Conservation (phyloP, 2,888 invertebrate genomes). For the Bugula neritina region DNA sequence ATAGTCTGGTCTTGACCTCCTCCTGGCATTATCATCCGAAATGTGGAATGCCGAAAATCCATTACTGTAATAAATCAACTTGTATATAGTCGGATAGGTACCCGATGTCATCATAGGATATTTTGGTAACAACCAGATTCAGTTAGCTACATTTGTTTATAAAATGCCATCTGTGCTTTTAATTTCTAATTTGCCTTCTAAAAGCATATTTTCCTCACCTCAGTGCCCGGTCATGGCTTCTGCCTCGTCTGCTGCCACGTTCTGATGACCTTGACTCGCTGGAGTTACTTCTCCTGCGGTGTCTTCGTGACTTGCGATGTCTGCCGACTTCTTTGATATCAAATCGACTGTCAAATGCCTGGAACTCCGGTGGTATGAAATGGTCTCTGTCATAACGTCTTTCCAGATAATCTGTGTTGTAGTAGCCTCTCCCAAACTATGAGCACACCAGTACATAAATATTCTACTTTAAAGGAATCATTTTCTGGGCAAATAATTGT, state of each 20-base stretch:
- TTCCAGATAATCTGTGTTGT: background rate
- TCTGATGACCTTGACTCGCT: background rate
- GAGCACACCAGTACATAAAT: background rate
- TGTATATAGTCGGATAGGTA: no score
- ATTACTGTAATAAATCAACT: background rate
- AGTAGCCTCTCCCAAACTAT: background rate
- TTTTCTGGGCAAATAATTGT: no score
- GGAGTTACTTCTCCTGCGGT: background rate
- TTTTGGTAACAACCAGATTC: no score
- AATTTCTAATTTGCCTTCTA: no score
- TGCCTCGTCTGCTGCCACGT: background rate
- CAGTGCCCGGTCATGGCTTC: background rate
- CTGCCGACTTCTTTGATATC: background rate
- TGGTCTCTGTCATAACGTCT: background rate
- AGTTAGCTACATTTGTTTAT: no score
- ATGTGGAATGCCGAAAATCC: background rate
- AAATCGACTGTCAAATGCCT: background rate
- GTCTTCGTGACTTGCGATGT: background rate
- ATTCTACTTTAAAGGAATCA: no score
- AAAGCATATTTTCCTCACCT: no score
- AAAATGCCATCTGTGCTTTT: no score
- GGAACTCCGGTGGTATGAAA: constrained; percentile 9
- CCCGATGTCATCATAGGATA: no score
- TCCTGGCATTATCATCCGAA: background rate
- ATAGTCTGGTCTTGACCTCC: background rate